Evolutionary conservation across 2,888 invertebrate species (phyloP), one percentile per base, ranked within the genome.

Genomic region (Clunio marinus): DNA sequence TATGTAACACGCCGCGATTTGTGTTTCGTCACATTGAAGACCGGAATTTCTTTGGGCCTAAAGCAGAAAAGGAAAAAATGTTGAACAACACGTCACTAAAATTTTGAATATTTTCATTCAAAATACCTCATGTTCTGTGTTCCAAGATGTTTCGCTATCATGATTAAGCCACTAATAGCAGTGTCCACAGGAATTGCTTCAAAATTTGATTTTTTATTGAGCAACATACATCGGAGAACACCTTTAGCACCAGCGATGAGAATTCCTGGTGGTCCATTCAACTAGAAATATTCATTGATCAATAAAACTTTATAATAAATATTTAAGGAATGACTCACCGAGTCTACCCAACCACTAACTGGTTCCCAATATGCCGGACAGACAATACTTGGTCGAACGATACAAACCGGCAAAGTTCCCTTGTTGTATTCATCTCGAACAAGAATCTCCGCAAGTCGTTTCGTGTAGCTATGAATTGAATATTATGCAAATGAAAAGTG

Each of bases 381-480:
- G 70, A 97, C 95, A 75, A 97, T 96, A 70, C 96, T 93, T 3
- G 97, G 97, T 70, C 97, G 82, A 2, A 92, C 88, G 60, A 97
- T 92, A 71, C 86, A 88, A 1, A 90, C 84, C 2, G 93, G 94
- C 74, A 97, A 77, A 58, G 86, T 83, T 0, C 85, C 84, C 32
- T 66, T 35, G 17, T 55, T 20, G 71, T 87, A 88, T 76, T 88
- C 88, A 57, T 88, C 86, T 17, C 87, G 83, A 5, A 97, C 86
- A 58, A 94, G 77, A 25, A 87, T 84, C 78, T 97, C 97, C 0
- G 95, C 93, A 70, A 97, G 81, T 70, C 96, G 85, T 78, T 98
- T 98, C 32, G 94, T 94, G 80, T 91, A 95, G 0, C n/a, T n/a
- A n/a, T n/a, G n/a, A n/a, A n/a, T n/a, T n/a, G n/a, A n/a, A n/a